phyloP scores from a whole-genome alignment of 2,888 invertebrate species.

The Apantesis nais region DNA sequence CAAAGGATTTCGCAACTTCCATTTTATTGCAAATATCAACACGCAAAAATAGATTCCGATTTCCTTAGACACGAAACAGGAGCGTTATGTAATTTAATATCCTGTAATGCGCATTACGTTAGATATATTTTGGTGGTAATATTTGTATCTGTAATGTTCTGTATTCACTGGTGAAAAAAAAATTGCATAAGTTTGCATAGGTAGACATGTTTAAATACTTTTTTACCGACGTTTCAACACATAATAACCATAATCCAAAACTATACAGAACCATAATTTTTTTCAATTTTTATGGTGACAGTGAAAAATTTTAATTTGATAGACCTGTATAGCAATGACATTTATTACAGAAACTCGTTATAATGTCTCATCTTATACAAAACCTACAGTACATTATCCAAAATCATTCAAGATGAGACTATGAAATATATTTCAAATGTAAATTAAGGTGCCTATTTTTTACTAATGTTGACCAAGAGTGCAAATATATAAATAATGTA shows the following conservation, averaged over 20 bases:
- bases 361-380: no score
- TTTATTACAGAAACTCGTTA: not conserved
- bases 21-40: conserved; percentile 12
- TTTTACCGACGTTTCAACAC: not conserved
- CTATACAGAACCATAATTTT: not conserved
- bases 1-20: conserved; percentile 11
- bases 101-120: conserved; percentile 1
- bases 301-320: not conserved
- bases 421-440: no score
- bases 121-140: not conserved
- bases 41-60: conserved; percentile 11
- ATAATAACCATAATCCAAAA: not conserved
- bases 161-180: not conserved
- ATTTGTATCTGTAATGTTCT: not conserved
- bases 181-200: not conserved
- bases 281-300: not conserved
- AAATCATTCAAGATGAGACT: not conserved
- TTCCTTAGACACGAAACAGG: not conserved
- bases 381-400: not conserved
- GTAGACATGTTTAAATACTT: not conserved
- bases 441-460: no score
- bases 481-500: not conserved
- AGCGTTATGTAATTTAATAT: not conserved
- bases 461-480: not conserved
- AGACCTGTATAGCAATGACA: not conserved